Percentiles rank a stretch among this genome's conserved stretches.
Evolutionary conservation across 2,113 vertebrate species (phyloP).

Genomic region (Halichoerus grypus): DNA sequence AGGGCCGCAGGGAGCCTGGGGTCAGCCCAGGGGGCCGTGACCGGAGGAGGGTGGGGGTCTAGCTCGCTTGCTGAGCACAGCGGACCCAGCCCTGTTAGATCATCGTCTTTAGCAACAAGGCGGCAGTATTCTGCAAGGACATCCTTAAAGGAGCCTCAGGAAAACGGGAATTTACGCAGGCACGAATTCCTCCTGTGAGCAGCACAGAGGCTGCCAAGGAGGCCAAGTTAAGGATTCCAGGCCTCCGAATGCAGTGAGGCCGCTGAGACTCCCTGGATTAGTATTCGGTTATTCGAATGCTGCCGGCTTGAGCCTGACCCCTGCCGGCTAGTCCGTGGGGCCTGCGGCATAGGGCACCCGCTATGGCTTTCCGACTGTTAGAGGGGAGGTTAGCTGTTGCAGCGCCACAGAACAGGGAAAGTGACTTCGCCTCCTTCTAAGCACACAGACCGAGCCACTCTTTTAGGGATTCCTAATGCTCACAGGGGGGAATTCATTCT

Average conservation of each 20-base stretch:
- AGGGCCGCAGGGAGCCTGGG: fast-evolving
- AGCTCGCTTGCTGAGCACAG: neutral
- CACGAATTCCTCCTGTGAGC: neutral
- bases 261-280: neutral
- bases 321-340: neutral
- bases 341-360: fast-evolving
- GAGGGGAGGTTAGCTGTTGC: constrained; percentile 42
- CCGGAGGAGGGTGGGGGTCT: fast-evolving
- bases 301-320: neutral
- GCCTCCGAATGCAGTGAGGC: fast-evolving
- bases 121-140: neutral
- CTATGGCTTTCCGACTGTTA: neutral
- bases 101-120: neutral
- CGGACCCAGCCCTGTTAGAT: neutral
- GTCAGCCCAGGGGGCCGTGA: fast-evolving
- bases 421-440: constrained; percentile 48
- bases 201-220: neutral
- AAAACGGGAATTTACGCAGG: neutral
- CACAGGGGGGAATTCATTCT: constrained; percentile 96
- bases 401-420: constrained; percentile 26
- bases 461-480: constrained; percentile 92
- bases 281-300: neutral
- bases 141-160: neutral
- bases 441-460: constrained; percentile 64
- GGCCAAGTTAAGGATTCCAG: neutral